A percentile compares a stretch with the other conserved stretches of the same genome.
phyloP scores from a whole-genome alignment of 2,888 invertebrate species.

The Leptinotarsa tumamoca region DNA sequence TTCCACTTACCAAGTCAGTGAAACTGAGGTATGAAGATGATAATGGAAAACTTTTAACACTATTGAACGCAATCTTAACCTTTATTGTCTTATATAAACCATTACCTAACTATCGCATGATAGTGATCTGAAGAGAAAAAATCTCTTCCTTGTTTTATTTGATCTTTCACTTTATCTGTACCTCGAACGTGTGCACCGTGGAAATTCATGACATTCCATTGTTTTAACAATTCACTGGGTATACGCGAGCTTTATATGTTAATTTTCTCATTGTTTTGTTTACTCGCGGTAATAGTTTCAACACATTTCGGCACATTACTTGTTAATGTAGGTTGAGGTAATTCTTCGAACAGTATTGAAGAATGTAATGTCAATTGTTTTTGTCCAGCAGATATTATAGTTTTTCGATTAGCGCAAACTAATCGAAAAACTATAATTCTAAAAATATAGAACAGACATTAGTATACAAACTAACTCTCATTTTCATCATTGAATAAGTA shows the following conservation, averaged over 20 bases:
- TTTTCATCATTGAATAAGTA: too few relatives aligned
- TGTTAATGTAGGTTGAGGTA: slow-evolving; percentile 21
- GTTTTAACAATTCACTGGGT: slow-evolving; percentile 33
- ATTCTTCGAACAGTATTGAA: neutral
- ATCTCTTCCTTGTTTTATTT: slow-evolving; percentile 4
- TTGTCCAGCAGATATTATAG: too few relatives aligned
- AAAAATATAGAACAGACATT: too few relatives aligned
- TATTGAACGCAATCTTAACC: neutral
- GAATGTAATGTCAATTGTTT: neutral
- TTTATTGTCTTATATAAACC: neutral
- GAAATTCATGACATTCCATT: slow-evolving; percentile 35
- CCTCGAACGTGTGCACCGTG: slow-evolving; percentile 18
- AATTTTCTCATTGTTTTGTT: slow-evolving; percentile 42
- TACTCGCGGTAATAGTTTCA: slow-evolving; percentile 28
- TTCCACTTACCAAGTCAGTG: too few relatives aligned
- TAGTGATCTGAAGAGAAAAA: neutral
- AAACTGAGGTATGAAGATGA: neutral
- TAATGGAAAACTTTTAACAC: neutral
- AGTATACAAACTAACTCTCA: too few relatives aligned
- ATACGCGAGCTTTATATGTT: slow-evolving; percentile 36
- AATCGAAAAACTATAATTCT: too few relatives aligned
- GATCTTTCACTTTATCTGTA: slow-evolving; percentile 24
- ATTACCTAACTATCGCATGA: slow-evolving; percentile 7
- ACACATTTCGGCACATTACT: slow-evolving; percentile 33
- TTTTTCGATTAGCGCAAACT: too few relatives aligned